A percentile compares a stretch with the other conserved stretches of the same genome.
Conservation (phyloP, 30 jellyfish, hydroid and myxozoan genomes). For the Clytia hemisphaerica region DNA sequence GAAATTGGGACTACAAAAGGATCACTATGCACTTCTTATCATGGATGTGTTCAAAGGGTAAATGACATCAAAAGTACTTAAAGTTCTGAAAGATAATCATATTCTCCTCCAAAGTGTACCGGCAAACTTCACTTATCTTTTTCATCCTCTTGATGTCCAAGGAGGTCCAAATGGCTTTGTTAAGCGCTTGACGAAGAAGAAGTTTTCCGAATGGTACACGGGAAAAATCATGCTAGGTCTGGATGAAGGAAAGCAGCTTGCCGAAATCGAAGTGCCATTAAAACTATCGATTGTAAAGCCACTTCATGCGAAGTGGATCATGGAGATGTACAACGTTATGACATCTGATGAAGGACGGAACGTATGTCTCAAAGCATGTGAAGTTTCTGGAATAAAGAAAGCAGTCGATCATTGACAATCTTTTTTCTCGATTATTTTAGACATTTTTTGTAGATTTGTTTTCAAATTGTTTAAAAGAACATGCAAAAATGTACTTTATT, state of each 20-base stretch:
- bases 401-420: no score
- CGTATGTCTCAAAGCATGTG: no score
- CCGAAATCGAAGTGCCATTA: conserved; percentile 2
- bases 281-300: conserved; percentile 28
- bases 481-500: no score
- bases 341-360: no score
- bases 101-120: conserved; percentile 29
- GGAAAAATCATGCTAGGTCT: conserved; percentile 12
- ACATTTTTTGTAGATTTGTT: no score
- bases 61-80: not conserved
- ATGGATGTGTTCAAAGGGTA: not conserved
- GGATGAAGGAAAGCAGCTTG: conserved; percentile 19
- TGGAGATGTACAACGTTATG: conserved; percentile 22
- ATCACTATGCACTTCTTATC: no score
- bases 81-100: conserved; percentile 3
- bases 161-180: conserved; percentile 35
- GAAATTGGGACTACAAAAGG: no score
- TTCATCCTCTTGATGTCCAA: conserved; percentile 41
- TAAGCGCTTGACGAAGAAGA: conserved; percentile 25
- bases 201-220: conserved; percentile 39
- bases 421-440: no score
- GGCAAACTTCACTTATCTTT: conserved; percentile 24
- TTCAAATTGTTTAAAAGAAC: no score
- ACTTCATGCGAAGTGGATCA: conserved; percentile 43
- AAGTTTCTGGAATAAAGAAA: no score